Conservation (phyloP, 1,140 invertebrate genomes). For the Eubasilissa regina region DNA sequence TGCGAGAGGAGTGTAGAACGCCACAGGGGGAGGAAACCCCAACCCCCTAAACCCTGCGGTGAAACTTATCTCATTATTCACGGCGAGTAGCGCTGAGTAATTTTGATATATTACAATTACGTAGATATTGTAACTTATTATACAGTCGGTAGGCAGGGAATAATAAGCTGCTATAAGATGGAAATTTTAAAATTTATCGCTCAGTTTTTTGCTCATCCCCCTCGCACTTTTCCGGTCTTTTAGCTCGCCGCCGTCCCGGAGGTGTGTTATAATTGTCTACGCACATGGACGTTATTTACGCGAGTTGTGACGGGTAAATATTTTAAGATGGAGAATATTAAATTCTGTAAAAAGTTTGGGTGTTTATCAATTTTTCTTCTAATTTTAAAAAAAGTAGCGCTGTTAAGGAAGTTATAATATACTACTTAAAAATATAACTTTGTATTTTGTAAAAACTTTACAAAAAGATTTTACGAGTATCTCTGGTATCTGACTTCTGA, state of each 20-base stretch:
- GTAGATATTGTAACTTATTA: conserved; percentile 61
- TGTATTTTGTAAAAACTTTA: no score
- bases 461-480: no score
- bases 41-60: conserved; percentile 52
- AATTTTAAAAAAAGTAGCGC: conserved; percentile 11
- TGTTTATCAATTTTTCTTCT: conserved; percentile 3
- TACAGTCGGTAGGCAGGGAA: conserved; percentile 60
- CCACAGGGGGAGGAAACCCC: conserved; percentile 32
- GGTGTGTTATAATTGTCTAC: conserved; percentile 51
- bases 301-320: conserved; percentile 15
- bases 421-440: no score
- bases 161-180: conserved; percentile 59
- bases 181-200: conserved; percentile 59
- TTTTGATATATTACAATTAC: conserved; percentile 61
- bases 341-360: conserved; percentile 10
- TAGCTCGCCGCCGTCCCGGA: conserved; percentile 27
- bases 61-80: conserved; percentile 61
- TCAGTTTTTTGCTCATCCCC: conserved; percentile 44
- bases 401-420: neutral
- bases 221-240: conserved; percentile 3
- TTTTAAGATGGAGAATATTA: conserved; percentile 26
- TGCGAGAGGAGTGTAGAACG: neutral
- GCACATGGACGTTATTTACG: conserved; percentile 38
- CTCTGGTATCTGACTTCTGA: no score
- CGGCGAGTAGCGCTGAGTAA: conserved; percentile 60